These are phyloP conservation scores for Heliconius aoede DNA, from an alignment of 2,888 invertebrate genomes.

Conservation along the genomic window DNA sequence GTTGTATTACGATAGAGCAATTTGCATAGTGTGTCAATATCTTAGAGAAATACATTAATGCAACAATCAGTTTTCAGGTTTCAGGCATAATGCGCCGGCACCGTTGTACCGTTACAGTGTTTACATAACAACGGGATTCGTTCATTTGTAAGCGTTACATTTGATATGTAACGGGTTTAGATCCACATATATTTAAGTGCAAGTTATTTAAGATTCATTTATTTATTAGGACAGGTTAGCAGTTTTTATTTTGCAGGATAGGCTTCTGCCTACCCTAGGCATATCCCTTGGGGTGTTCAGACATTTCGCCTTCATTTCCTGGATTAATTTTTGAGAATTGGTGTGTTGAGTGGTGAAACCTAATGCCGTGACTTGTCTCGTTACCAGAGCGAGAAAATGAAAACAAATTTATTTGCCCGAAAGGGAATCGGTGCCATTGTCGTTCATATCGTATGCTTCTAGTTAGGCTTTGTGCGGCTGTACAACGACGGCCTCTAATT, in stretches of 20 bases:
- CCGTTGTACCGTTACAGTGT: constrained; percentile 41
- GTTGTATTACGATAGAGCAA: too few species aligned
- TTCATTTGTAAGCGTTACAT: constrained; percentile 31
- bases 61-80: constrained; percentile 29
- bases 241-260: too few species aligned
- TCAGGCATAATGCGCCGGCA: constrained; percentile 27
- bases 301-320: too few species aligned
- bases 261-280: too few species aligned
- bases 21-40: constrained; percentile 17
- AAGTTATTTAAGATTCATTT: neutral
- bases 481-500: too few species aligned
- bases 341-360: neutral
- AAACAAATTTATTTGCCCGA: too few species aligned
- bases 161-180: constrained; percentile 27
- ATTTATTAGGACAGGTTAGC: neutral
- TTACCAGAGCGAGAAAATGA: neutral
- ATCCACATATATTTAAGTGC: neutral
- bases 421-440: too few species aligned
- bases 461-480: too few species aligned
- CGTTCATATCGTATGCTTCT: too few species aligned
- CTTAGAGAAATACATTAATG: neutral
- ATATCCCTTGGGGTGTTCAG: too few species aligned
- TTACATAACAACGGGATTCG: constrained; percentile 48
- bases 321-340: neutral
- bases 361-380: neutral